phyloP scores from a whole-genome alignment of 2,797 vertebrate species.

The Anomalospiza imberbis region DNA sequence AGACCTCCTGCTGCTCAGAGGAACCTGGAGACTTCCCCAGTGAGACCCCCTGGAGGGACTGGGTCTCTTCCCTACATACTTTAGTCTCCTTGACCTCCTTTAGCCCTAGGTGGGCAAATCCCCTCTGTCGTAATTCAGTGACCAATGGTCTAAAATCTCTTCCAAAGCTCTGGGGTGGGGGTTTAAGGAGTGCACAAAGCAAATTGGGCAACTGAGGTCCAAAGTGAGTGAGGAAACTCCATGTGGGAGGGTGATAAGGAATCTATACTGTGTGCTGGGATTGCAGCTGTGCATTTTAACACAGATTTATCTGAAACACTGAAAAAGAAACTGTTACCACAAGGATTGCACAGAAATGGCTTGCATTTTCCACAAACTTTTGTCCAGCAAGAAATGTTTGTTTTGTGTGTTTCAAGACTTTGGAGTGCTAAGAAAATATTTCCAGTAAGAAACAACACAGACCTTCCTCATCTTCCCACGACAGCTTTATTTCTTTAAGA shows the following conservation, averaged over 20 bases:
- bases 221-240: neutral
- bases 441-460: conserved; percentile 13
- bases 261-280: fast-evolving
- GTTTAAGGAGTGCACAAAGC: neutral
- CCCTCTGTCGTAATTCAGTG: neutral
- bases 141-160: fast-evolving
- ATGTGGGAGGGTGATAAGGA: neutral
- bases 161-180: neutral
- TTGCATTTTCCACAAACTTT: neutral
- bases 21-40: neutral
- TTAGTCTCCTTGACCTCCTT: neutral
- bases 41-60: fast-evolving
- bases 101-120: neutral
- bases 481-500: conserved; percentile 39
- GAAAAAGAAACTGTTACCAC: neutral
- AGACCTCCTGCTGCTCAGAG: neutral
- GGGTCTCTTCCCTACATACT: neutral
- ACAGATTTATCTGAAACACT: neutral
- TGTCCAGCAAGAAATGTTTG: conserved; percentile 30
- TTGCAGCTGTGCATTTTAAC: neutral
- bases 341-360: neutral
- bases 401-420: conserved; percentile 22
- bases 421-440: conserved; percentile 31
- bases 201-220: neutral
- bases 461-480: conserved; percentile 47